Evolutionary conservation across 2,888 invertebrate genomes (phyloP).

Genomic region (Zelleria hepariella): DNA sequence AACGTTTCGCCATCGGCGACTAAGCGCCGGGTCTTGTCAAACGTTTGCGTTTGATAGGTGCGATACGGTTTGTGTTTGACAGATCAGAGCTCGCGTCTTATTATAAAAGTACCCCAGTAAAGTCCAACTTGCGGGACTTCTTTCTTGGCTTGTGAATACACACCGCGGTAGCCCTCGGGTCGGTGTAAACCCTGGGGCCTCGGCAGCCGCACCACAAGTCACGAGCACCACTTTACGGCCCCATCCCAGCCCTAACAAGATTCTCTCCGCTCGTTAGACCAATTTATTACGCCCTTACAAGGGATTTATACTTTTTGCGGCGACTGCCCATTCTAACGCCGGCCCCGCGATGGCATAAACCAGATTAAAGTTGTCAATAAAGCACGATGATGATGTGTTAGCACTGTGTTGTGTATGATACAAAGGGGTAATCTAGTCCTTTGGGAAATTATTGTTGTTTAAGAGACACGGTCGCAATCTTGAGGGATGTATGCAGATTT

Average conservation of each 20-base stretch:
- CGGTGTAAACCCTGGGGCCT: slow-evolving; percentile 3
- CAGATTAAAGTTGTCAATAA: not conserved
- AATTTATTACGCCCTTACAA: slow-evolving; percentile 54
- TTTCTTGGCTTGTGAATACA: not conserved
- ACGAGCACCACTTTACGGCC: slow-evolving; percentile 30
- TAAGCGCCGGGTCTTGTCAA: too few relatives aligned
- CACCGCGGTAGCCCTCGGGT: not conserved
- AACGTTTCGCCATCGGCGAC: too few relatives aligned
- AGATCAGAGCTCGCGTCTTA: too few relatives aligned
- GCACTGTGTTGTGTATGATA: too few relatives aligned
- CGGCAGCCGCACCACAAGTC: slow-evolving; percentile 7
- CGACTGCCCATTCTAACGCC: slow-evolving; percentile 25
- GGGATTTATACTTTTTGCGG: slow-evolving; percentile 48
- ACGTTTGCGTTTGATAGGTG: too few relatives aligned
- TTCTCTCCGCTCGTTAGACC: slow-evolving; percentile 44
- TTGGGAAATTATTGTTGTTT: not conserved
- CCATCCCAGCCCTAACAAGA: slow-evolving; percentile 40
- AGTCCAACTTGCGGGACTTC: too few relatives aligned
- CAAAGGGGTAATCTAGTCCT: not conserved
- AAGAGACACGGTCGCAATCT: too few relatives aligned
- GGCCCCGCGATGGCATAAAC: slow-evolving; percentile 15
- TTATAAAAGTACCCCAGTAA: too few relatives aligned
- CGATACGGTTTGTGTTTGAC: too few relatives aligned
- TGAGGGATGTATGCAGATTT: too few relatives aligned
- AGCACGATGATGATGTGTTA: too few relatives aligned